Percentiles rank a stretch among this genome's conserved stretches.
phyloP scores from a whole-genome alignment of 1,140 invertebrate genomes.

The Sinella curviseta region DNA sequence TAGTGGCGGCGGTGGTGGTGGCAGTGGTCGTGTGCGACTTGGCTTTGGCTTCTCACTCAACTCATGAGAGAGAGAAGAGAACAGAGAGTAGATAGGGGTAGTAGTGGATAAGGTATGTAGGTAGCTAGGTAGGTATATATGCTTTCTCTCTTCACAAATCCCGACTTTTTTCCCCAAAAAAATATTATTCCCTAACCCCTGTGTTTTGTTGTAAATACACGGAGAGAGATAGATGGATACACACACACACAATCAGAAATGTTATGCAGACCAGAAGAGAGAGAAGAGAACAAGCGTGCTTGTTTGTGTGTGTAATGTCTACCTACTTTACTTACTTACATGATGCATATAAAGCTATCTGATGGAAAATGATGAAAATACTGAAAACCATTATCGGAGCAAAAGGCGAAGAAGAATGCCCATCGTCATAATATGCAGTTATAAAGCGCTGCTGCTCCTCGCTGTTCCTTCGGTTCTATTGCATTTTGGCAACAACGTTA shows the following conservation, averaged over 20 bases:
- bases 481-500: not conserved
- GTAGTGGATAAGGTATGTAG: not conserved
- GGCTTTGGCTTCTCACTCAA: not conserved
- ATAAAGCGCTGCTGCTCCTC: no score
- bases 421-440: no score
- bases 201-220: not conserved
- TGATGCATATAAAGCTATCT: no score
- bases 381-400: not conserved
- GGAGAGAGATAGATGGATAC: no score
- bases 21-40: not conserved
- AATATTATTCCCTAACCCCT: not conserved
- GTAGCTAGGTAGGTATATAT: not conserved
- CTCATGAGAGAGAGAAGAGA: not conserved
- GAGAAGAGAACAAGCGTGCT: no score
- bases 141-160: conserved; percentile 24
- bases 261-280: not conserved
- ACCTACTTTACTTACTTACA: no score
- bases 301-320: no score
- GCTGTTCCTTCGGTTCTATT: no score
- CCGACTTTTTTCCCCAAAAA: conserved; percentile 15
- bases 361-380: not conserved
- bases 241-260: not conserved
- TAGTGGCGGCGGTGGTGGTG: not conserved
- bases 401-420: no score
- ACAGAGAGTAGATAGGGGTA: not conserved